phyloP scores from a whole-genome alignment of 2,113 vertebrate species.

The Lophius piscatorius region DNA sequence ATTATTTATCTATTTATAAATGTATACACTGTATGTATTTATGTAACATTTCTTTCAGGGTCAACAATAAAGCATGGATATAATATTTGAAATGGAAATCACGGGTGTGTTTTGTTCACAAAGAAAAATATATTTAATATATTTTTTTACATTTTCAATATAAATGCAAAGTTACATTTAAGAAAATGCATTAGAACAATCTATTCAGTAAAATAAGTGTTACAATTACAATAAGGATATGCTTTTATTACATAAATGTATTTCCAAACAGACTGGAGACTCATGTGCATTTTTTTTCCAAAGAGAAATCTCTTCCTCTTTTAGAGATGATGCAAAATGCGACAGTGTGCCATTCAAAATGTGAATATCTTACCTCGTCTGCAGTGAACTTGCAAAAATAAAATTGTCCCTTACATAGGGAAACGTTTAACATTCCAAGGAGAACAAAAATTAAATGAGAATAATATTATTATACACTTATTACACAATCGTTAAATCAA shows the following conservation, averaged over 20 bases:
- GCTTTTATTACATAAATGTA: neutral
- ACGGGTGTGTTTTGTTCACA: slow-evolving; percentile 42
- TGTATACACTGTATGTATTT: slow-evolving; percentile 71
- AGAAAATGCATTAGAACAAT: slow-evolving; percentile 13
- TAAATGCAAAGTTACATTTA: slow-evolving; percentile 37
- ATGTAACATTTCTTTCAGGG: slow-evolving; percentile 64
- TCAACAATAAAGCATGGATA: slow-evolving; percentile 86
- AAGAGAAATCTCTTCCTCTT: neutral
- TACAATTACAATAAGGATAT: too few species aligned
- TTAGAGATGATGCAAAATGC: neutral
- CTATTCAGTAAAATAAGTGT: too few species aligned
- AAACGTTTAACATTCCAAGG: neutral
- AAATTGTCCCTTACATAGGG: neutral
- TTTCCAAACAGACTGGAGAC: slow-evolving; percentile 1
- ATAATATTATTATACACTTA: neutral
- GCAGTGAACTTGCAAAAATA: neutral
- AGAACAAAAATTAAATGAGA: neutral
- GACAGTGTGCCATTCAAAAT: neutral
- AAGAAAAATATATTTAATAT: neutral
- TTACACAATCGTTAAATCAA: neutral
- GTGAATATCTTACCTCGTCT: neutral
- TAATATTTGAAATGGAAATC: slow-evolving; percentile 61
- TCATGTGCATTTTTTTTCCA: neutral
- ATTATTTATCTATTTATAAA: slow-evolving; percentile 73
- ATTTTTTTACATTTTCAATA: slow-evolving; percentile 16